Base-by-base conservation (phyloP, 2,113 vertebrate genomes). In the Indri indri region DNA sequence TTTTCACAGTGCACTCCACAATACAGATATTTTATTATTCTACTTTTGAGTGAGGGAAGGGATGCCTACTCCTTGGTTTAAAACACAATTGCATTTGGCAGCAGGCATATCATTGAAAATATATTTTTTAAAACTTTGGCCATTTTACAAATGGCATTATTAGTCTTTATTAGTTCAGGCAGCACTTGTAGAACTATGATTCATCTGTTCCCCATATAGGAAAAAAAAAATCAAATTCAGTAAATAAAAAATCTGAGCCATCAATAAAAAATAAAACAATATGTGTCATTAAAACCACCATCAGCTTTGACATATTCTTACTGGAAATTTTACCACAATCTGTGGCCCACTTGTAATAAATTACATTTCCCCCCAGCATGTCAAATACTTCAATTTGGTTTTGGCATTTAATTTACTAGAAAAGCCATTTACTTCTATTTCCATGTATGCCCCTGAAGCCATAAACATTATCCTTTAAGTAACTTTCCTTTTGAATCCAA, bases 371-470 rank as follows among this genome's bases (percentile, higher is more conserved):
- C n/a, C 66, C 32, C 52, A 83, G 52, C 50, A 86, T 84, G 74
- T 93, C 74, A 95, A 90, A 93, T 94, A 59, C 22, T 96, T 97
- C 82, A 42, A 45, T 92, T 97, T 91, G 95, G 42, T 91, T 96
- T 97, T 95, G 85, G 50, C 86, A 95, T 93, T 96, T 96, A 96
- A 93, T 96, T 59, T 95, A 80, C 86, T 66, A n/a, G 50, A 93
- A 96, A 97, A 83, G 37, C n/a, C 74, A 97, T 71, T 96, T 97
- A 80, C 86, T 97, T 94, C 70, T 94, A 40, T 91, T 94, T 95
- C 73, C 59, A 47, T 61, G 11, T 83, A 74, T 91, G 80, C 9
- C 32, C 93, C 70, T 89, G 70, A 95, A 89, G 68, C 40, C 91
- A 96, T 20, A 96, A 88, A 79, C 76, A 95, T 92, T 92, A 89